Base-by-base conservation (phyloP, 2,113 vertebrate genomes). In the Dunckerocampus dactyliophorus region DNA sequence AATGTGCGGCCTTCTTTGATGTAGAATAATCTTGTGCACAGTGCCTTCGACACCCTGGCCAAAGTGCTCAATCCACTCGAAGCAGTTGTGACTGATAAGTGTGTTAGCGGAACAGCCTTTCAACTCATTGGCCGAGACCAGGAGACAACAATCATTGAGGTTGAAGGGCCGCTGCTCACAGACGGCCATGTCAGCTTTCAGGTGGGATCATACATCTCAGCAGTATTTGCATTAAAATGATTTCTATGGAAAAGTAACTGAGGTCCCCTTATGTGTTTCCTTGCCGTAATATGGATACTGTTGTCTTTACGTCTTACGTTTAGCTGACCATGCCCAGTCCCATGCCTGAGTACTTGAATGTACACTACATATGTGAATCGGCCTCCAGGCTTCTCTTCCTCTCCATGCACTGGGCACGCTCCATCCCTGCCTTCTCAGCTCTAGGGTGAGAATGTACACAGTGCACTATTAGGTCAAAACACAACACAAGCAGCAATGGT, bases 361-460 rank as follows among this genome's bases (percentile, higher is more conserved):
- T 99, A 24, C 97, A 99, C 85, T 99, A 98, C 86, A 99, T 99
- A 88, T 99, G 97, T 47, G 97, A 99, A 87, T 99, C 97, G 8
- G 97, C 96, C 0, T 99, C 97, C 47, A 93, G 97, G 39, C 92
- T 99, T 45, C 95, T 99, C 57, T 99, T 99, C 84, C 95, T 98
- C 39, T 99, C 97, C 68, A 99, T 99, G 97, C 97, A 99, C 89
- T 99, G 97, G 97, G 95, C 97, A 3, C 91, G 97, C 65, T 99
- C 95, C 71, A 99, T 99, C 70, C 95, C 97, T 48, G 95, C 97
- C 47, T 99, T 99, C 85, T 94, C 94, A 65, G 95, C 95, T 74
- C 94, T 99, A 15, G 97, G 97, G 97, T 99, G 82, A 93, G 92
- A 78, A 39, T 10, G 16, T 39, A 1, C 13, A 13, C 49, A 15